Evolutionary conservation across 2,113 vertebrate genomes (phyloP).

Genomic region (Catharus minimus): DNA sequence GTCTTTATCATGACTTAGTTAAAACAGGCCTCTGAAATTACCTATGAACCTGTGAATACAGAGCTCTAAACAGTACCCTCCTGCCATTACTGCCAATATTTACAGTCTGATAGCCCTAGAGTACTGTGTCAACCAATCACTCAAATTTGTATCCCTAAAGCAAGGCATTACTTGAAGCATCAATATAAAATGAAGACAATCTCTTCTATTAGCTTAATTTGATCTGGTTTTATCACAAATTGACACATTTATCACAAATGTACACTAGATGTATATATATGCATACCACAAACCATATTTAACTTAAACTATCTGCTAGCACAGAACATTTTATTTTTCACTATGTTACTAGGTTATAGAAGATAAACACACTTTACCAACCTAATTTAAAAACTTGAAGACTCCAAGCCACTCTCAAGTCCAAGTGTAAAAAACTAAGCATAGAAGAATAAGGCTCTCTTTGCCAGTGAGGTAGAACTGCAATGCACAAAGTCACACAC

Average conservation of each 20-base stretch:
- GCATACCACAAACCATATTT: background rate
- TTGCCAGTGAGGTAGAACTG: background rate
- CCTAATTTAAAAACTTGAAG: background rate
- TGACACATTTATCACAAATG: background rate
- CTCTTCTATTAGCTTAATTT: background rate
- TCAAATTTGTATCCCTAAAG: background rate
- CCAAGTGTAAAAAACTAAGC: background rate
- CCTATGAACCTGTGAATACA: background rate
- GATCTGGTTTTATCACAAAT: background rate
- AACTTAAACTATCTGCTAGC: background rate
- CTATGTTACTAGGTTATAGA: background rate
- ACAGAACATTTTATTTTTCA: background rate
- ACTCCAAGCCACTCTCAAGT: background rate
- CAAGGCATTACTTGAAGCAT: background rate
- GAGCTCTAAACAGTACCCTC: background rate
- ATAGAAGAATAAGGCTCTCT: background rate
- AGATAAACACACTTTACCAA: background rate
- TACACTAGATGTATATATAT: background rate
- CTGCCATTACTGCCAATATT: background rate
- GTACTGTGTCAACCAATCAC: background rate
- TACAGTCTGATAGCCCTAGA: background rate
- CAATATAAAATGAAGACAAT: background rate
- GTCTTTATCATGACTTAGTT: background rate
- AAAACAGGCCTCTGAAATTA: background rate
- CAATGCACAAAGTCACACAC: background rate